Evolutionary conservation across 1,140 invertebrate genomes (phyloP).

Genomic region (Harpegnathos saltator): DNA sequence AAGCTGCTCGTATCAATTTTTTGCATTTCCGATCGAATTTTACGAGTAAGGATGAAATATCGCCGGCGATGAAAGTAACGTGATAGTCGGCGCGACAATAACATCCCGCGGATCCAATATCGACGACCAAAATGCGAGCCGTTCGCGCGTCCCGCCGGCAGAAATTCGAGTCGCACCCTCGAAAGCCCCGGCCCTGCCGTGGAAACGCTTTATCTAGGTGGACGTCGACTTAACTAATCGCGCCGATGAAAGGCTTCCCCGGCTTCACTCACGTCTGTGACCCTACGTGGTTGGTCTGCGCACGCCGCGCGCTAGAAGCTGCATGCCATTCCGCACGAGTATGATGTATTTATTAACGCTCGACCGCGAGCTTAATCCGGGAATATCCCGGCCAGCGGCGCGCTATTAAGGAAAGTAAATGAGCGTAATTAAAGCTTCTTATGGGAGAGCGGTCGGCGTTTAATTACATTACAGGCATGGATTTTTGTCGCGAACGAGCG

Average conservation of each 20-base stretch:
- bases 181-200: conserved; percentile 19
- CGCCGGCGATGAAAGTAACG: not conserved
- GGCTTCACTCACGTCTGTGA: conserved; percentile 80
- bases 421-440: conserved; percentile 32
- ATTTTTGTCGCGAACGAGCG: not conserved
- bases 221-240: conserved; percentile 82
- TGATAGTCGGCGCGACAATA: not conserved
- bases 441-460: not conserved
- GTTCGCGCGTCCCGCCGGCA: not conserved
- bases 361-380: conserved; percentile 15
- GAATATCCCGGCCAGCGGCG: not conserved
- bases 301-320: conserved; percentile 43
- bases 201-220: conserved; percentile 77
- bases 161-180: conserved; percentile 37
- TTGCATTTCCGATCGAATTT: not conserved
- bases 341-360: conserved; percentile 63
- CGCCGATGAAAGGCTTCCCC: conserved; percentile 77
- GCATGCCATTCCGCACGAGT: conserved; percentile 70
- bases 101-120: conserved; percentile 1
- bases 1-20: not conserved
- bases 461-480: not conserved
- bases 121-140: conserved; percentile 3
- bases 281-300: conserved; percentile 65
- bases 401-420: conserved; percentile 18
- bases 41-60: not conserved